Percentiles rank a stretch among this genome's conserved stretches.
These are phyloP conservation scores for Alexandromys fortis DNA, from an alignment of 2,113 vertebrate genomes.

Conservation along the genomic window DNA sequence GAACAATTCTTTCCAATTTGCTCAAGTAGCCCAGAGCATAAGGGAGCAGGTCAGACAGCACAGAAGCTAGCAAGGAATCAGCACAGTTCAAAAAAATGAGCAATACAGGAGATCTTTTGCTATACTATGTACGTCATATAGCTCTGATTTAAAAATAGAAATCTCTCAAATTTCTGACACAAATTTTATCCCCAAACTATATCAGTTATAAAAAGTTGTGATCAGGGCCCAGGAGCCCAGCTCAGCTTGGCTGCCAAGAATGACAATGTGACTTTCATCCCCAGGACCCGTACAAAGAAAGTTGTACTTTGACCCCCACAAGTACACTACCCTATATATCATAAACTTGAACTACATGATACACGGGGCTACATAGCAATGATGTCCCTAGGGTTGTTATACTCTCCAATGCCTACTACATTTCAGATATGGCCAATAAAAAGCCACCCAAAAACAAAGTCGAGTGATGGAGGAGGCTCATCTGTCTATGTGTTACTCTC, in stretches of 20 bases:
- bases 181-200: constrained; percentile 34
- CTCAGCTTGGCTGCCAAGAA: not conserved
- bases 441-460: constrained; percentile 46
- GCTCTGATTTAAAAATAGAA: constrained; percentile 22
- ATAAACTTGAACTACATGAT: not conserved
- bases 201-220: constrained; percentile 3
- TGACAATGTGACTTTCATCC: not conserved
- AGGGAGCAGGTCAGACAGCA: not conserved
- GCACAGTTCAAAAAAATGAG: not conserved
- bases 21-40: not conserved
- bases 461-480: too few relatives aligned
- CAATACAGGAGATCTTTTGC: constrained; percentile 17
- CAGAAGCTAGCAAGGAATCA: not conserved
- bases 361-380: not conserved
- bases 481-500: too few relatives aligned
- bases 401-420: not conserved
- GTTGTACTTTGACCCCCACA: not conserved
- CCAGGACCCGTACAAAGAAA: not conserved
- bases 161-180: not conserved
- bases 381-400: not conserved
- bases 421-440: not conserved
- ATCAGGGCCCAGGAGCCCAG: not conserved
- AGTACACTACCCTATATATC: not conserved
- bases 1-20: constrained; percentile 20
- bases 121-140: not conserved